Percentiles rank a stretch among this genome's conserved stretches.
phyloP scores from a whole-genome alignment of 2,113 vertebrate genomes.

The Helogale parvula region DNA sequence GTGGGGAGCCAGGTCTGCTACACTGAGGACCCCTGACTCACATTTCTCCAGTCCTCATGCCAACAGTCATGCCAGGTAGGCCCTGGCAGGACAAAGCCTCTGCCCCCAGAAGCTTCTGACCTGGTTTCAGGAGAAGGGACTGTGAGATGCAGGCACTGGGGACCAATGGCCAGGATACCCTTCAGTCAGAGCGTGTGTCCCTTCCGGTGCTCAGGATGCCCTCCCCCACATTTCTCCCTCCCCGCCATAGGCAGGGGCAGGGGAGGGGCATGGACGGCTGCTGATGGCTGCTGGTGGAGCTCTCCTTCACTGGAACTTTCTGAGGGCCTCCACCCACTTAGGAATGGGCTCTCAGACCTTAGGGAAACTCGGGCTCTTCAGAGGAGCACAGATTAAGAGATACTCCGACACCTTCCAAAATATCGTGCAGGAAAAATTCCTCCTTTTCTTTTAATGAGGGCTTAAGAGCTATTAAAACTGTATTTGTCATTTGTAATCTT shows the following conservation, averaged over 20 bases:
- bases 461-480: conserved; percentile 42
- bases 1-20: background rate
- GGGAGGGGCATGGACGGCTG: fast-evolving
- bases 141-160: background rate
- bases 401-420: background rate
- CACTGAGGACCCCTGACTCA: background rate
- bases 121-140: background rate
- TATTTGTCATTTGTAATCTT: conserved; percentile 54
- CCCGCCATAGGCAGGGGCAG: fast-evolving
- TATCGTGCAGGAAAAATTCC: background rate
- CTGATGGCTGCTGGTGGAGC: background rate
- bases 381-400: background rate
- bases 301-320: background rate
- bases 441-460: conserved; percentile 37
- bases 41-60: background rate
- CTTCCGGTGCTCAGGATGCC: background rate
- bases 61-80: background rate
- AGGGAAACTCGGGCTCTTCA: background rate
- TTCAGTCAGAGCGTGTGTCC: background rate
- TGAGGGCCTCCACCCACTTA: background rate
- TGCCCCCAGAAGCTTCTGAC: background rate
- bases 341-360: background rate
- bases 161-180: background rate
- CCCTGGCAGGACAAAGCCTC: background rate
- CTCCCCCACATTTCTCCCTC: background rate